These are phyloP conservation scores for Autographa gamma DNA, from an alignment of 2,888 invertebrate species.

Conservation along the genomic window DNA sequence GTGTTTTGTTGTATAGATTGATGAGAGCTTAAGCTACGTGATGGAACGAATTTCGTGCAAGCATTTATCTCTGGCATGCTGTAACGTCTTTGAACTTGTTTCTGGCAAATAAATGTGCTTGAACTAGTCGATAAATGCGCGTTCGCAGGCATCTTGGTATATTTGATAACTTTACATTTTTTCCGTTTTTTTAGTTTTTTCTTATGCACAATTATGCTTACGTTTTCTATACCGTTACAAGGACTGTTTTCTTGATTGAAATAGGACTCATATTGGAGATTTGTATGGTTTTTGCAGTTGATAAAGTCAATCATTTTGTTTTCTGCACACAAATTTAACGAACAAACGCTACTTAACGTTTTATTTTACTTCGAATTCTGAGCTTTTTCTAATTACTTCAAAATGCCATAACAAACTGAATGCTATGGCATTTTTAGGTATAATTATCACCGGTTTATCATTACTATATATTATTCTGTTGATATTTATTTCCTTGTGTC, in stretches of 20 bases:
- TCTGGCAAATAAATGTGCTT: slow-evolving; percentile 2
- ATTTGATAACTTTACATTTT: slow-evolving; percentile 17
- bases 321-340: not conserved
- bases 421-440: slow-evolving; percentile 1
- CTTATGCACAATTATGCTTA: slow-evolving; percentile 35
- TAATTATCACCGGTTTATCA: slow-evolving; percentile 12
- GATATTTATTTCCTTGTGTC: not conserved
- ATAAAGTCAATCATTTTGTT: not conserved
- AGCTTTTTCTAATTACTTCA: not conserved
- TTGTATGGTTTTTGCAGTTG: slow-evolving; percentile 18
- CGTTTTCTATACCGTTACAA: slow-evolving; percentile 22
- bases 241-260: slow-evolving; percentile 11
- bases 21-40: slow-evolving; percentile 9
- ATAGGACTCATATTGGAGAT: slow-evolving; percentile 6
- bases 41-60: not conserved
- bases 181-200: slow-evolving; percentile 26
- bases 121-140: slow-evolving; percentile 15
- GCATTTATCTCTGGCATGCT: slow-evolving; percentile 40
- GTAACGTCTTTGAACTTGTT: slow-evolving; percentile 7
- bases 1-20: slow-evolving; percentile 1
- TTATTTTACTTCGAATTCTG: not conserved
- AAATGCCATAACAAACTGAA: not conserved
- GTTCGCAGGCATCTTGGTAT: slow-evolving; percentile 2
- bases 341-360: too few relatives aligned
- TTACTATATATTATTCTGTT: slow-evolving; percentile 15